Base-by-base conservation (phyloP, 2,797 vertebrate species). In the Cyprinodon diabolis region DNA sequence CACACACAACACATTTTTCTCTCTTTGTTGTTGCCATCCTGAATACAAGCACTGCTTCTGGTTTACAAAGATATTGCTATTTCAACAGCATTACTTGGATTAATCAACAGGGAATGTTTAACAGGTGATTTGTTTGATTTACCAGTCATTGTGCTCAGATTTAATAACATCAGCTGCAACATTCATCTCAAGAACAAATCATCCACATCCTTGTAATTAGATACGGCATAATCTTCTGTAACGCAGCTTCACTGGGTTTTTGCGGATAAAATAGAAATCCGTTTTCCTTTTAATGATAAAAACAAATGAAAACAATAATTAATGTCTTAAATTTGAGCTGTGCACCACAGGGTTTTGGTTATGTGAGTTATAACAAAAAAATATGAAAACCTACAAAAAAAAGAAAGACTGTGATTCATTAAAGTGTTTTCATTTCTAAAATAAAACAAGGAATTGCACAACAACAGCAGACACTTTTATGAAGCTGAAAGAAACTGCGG, bases 141-240 rank as follows among this genome's bases (percentile, higher is more conserved):
- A 37, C 78, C 68, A 66, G 51, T 65, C 55, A n/a, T 4, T 14
- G 10, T 40, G 65, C 55, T 70, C 25, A 58, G 48, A 74, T 62
- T 71, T 71, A 75, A 65, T 65, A 75, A 52, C 63, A 79, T 70
- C 0, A 6, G 54, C 73, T 75, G 48, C 1, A 72, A 12, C 49
- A 76, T 75, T 73, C 7, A 78, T 67, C 55, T 65, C 19, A 15
- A 47, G 37, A 74, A 74, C 35, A 71, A 43, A 78, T 49, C 43
- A 74, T 84, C 68, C 57, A 11, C 47, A 69, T 83, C 45, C 23
- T 72, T 30, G 60, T 54, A 56, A 71, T 77, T 49, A 70, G 54
- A 3, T 14, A 11, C 69, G 65, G 35, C 8, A 52, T 58, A 56
- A 77, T 25, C 56, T 63, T 72, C 52, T 57, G 57, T 23, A 66